Conservation (phyloP, 2,888 invertebrate genomes). For the Leptarthrus brevirostris region DNA sequence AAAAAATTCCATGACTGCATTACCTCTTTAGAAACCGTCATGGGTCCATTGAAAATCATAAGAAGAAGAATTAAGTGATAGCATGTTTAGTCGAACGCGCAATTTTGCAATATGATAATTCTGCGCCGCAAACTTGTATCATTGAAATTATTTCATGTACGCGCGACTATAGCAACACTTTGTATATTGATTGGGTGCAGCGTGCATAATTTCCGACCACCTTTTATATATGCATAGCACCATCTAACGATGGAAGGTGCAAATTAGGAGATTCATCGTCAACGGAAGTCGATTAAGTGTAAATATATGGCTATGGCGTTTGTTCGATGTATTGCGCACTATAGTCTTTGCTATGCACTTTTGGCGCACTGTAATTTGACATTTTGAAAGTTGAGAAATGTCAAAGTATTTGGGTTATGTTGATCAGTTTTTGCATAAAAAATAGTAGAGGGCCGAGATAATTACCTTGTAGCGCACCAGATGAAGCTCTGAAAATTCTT, state of each 20-base stretch:
- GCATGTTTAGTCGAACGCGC: neutral
- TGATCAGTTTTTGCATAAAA: too few relatives aligned
- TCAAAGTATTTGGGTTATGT: too few relatives aligned
- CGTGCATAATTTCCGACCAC: neutral
- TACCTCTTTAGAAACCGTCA: neutral
- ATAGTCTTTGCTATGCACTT: too few relatives aligned
- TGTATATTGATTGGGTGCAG: neutral
- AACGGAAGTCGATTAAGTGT: too few relatives aligned
- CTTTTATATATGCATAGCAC: neutral
- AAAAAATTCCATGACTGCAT: neutral
- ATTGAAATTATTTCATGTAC: neutral
- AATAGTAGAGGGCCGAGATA: too few relatives aligned
- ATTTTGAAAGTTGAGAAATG: too few relatives aligned
- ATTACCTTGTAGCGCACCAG: too few relatives aligned
- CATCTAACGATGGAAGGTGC: neutral
- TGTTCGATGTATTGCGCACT: too few relatives aligned
- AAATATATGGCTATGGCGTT: too few relatives aligned
- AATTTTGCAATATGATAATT: neutral
- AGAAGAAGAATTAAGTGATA: neutral
- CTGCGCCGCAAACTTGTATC: neutral
- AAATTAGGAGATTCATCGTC: neutral
- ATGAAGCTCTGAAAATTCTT: too few relatives aligned
- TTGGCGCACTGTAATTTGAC: too few relatives aligned
- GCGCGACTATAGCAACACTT: neutral
- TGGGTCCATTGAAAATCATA: too few relatives aligned